Conservation (phyloP, 1,140 invertebrate species). For the Eulimnadia texana region DNA sequence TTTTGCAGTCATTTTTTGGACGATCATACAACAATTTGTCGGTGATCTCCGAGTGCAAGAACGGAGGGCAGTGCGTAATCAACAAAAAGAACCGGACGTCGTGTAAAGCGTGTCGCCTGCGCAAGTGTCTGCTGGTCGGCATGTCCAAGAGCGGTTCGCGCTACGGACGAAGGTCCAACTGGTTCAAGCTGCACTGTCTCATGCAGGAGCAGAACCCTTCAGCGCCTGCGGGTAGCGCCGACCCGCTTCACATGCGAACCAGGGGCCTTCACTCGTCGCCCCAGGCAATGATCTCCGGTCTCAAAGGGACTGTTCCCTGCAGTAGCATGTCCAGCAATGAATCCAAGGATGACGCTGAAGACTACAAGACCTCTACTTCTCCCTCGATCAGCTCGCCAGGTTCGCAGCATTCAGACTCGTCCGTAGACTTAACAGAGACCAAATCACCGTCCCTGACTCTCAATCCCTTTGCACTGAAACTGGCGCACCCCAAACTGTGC, state of each 20-base stretch:
- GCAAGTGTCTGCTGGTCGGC: constrained; percentile 80
- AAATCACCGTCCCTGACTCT: neutral
- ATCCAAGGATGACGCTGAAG: constrained; percentile 16
- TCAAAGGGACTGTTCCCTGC: constrained; percentile 8
- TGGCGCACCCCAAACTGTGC: neutral
- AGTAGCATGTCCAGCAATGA: constrained; percentile 16
- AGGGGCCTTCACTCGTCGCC: neutral
- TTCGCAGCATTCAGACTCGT: constrained; percentile 55
- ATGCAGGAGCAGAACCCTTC: constrained; percentile 32
- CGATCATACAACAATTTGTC: constrained; percentile 86
- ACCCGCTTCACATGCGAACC: neutral
- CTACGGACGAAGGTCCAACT: constrained; percentile 77
- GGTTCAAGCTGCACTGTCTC: constrained; percentile 88
- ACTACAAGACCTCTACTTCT: constrained; percentile 43
- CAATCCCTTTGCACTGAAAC: neutral
- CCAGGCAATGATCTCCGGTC: constrained; percentile 8
- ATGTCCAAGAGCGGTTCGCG: constrained; percentile 90
- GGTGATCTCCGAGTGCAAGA: constrained; percentile 82
- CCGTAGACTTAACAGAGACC: constrained; percentile 35
- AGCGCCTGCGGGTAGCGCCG: neutral
- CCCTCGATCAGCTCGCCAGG: constrained; percentile 58
- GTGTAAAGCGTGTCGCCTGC: constrained; percentile 82
- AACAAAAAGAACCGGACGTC: constrained; percentile 91
- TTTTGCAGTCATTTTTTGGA: constrained; percentile 86
- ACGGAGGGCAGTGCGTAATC: constrained; percentile 81